phyloP scores from a whole-genome alignment of 2,797 vertebrate genomes.

The Scolopax rusticola region DNA sequence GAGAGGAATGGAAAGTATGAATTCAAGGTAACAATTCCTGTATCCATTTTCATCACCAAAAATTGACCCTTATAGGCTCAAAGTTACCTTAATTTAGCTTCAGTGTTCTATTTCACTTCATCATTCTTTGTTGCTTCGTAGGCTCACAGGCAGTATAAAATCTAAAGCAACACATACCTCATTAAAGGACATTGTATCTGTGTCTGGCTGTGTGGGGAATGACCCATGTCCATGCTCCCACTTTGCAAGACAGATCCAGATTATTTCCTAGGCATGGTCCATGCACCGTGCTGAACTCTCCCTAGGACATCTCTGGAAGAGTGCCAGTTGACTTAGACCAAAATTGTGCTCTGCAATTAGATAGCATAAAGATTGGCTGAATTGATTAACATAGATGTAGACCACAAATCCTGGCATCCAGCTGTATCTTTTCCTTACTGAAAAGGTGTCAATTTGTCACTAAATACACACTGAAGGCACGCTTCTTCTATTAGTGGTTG shows the following conservation, averaged over 20 bases:
- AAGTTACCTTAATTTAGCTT: neutral
- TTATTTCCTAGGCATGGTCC: neutral
- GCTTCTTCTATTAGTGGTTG: neutral
- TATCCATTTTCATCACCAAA: neutral
- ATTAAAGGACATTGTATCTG: neutral
- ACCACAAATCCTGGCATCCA: neutral
- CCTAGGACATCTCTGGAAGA: neutral
- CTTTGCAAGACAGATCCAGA: neutral
- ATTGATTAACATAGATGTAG: neutral
- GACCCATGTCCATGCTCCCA: neutral
- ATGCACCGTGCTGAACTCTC: neutral
- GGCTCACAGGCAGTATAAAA: neutral
- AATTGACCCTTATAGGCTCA: neutral
- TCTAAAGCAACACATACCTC: neutral
- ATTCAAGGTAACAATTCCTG: neutral
- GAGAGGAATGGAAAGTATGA: neutral
- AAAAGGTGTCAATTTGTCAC: neutral
- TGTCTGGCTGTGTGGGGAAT: neutral
- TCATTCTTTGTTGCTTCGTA: neutral
- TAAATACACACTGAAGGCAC: neutral
- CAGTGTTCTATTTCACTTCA: neutral
- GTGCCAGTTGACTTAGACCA: rapidly evolving
- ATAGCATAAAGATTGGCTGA: neutral
- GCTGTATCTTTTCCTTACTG: neutral
- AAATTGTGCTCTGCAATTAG: neutral